Conservation (phyloP, 2,888 invertebrate genomes). For the Spilarctia lutea region DNA sequence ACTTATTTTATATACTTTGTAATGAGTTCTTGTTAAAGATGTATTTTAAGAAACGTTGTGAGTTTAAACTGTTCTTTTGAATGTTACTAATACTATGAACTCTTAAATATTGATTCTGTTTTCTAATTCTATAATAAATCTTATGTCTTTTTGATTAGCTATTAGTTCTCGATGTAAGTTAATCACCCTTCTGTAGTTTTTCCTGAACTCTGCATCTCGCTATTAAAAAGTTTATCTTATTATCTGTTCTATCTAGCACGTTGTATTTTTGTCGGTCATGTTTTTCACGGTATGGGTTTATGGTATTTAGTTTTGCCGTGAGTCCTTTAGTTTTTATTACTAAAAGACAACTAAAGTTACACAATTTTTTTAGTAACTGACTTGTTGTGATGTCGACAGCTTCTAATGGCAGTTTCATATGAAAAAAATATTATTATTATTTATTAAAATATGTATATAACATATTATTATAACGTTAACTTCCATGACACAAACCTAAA, state of each 20-base stretch:
- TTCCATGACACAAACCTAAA: no score
- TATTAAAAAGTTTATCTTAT: no score
- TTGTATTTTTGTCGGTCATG: not conserved
- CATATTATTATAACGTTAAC: no score
- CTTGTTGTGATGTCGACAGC: not conserved
- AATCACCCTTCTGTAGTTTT: not conserved
- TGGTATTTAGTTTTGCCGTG: not conserved
- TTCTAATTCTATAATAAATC: not conserved
- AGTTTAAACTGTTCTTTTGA: no score
- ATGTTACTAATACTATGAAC: no score
- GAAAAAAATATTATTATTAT: no score
- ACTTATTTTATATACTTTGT: no score
- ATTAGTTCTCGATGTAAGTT: not conserved
- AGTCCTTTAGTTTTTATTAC: not conserved
- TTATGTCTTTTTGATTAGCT: not conserved
- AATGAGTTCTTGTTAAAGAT: no score
- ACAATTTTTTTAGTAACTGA: not conserved
- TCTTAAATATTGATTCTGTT: no score
- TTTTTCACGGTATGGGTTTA: not conserved
- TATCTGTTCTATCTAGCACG: not conserved
- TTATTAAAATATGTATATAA: no score
- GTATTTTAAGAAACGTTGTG: no score
- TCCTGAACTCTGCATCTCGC: no score
- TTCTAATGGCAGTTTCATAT: not conserved
- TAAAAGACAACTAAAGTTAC: not conserved